Evolutionary conservation across 2,888 invertebrate genomes (phyloP).

Genomic region (Synergus japonicus): DNA sequence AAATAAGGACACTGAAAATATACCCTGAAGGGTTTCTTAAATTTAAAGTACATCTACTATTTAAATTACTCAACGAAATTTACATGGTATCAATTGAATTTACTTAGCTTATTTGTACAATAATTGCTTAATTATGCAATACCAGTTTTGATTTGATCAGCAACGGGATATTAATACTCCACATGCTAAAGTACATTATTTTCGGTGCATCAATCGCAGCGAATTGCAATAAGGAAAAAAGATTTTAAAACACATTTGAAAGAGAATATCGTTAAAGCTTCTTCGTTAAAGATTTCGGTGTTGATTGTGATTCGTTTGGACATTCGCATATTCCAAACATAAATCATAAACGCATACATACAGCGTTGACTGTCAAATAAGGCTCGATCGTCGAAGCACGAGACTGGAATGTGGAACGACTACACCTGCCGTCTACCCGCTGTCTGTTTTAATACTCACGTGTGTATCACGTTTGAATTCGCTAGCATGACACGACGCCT

Average conservation of each 20-base stretch:
- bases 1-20: background rate
- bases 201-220: background rate
- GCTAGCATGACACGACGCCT: slow-evolving; percentile 15
- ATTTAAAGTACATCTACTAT: background rate
- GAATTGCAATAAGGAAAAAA: background rate
- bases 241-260: background rate
- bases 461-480: slow-evolving; percentile 39
- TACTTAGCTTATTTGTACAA: background rate
- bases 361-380: slow-evolving; percentile 36
- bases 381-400: slow-evolving; percentile 42
- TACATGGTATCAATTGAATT: background rate
- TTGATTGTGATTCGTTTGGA: slow-evolving; percentile 41
- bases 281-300: slow-evolving; percentile 24
- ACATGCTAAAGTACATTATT: background rate
- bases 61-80: no score
- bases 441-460: slow-evolving; percentile 35
- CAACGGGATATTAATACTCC: background rate
- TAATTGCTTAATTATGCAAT: background rate
- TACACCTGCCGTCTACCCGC: slow-evolving; percentile 42
- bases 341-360: slow-evolving; percentile 31
- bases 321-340: slow-evolving; percentile 34
- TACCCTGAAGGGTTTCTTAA: background rate
- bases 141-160: background rate
- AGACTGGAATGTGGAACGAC: slow-evolving; percentile 37
- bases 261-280: slow-evolving; percentile 35